These are phyloP conservation scores for Plebejus anna DNA, from an alignment of 2,888 invertebrate genomes.

Conservation along the genomic window DNA sequence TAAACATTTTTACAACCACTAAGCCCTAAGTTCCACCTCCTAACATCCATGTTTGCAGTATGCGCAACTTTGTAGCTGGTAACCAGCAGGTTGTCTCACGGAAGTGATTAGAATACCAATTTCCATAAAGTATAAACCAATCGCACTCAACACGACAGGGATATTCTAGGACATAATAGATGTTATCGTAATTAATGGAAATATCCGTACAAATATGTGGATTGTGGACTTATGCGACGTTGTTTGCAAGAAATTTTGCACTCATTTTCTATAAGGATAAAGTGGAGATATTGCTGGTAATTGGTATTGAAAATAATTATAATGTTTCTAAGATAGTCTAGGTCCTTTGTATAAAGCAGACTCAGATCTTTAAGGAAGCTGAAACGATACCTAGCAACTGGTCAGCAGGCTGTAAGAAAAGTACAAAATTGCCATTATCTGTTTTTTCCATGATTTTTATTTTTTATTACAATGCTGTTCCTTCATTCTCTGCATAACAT, in stretches of 20 bases:
- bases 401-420: too few species aligned
- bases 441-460: too few species aligned
- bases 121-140: neutral
- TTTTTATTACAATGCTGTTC: neutral
- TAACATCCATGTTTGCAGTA: neutral
- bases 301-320: neutral
- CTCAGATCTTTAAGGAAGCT: too few species aligned
- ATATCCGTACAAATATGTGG: neutral
- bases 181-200: neutral
- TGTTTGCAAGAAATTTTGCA: neutral
- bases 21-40: neutral
- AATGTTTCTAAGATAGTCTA: too few species aligned
- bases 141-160: neutral
- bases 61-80: neutral
- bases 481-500: neutral
- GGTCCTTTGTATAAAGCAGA: too few species aligned
- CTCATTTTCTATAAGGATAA: neutral
- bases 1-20: neutral
- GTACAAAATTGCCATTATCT: too few species aligned
- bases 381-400: too few species aligned
- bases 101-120: slow-evolving; percentile 16
- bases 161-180: neutral
- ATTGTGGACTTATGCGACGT: slow-evolving; percentile 1
- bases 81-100: neutral
- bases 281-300: neutral